Evolutionary conservation across 2,113 vertebrate species (phyloP).

Genomic region (Tachycineta bicolor): DNA sequence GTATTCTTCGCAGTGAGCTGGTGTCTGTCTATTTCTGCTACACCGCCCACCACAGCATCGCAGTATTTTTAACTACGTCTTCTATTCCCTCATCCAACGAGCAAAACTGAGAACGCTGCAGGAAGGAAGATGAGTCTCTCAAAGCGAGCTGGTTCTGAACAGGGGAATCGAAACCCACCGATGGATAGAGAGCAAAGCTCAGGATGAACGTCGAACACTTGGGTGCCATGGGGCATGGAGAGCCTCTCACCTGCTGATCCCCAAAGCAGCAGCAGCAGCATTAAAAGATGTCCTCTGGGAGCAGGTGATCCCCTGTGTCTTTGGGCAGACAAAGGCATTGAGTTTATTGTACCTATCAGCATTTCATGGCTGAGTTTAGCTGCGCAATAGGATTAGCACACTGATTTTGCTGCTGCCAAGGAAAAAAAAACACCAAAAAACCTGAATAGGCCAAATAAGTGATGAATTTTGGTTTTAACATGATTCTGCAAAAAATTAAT

Average conservation of each 20-base stretch:
- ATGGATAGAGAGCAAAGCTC: neutral
- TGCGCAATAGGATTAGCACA: neutral
- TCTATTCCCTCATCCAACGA: neutral
- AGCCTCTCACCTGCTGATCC: neutral
- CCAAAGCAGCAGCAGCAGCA: neutral
- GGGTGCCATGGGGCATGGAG: neutral
- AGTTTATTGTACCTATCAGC: neutral
- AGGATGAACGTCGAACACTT: neutral
- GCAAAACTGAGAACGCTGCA: neutral
- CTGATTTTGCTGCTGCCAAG: neutral
- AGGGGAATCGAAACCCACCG: neutral
- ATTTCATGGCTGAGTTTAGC: neutral
- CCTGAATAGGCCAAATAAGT: neutral
- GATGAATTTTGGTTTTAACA: neutral
- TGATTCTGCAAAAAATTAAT: neutral
- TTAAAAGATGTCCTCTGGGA: neutral
- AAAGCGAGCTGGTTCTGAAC: neutral
- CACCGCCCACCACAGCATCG: constrained; percentile 35
- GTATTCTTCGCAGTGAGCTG: constrained; percentile 21
- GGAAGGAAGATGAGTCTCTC: constrained; percentile 6
- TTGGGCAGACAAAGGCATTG: neutral
- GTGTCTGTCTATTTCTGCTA: constrained; percentile 66
- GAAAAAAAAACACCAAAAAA: neutral
- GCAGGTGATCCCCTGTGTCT: neutral
- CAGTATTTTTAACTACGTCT: constrained; percentile 62